Evolutionary conservation across 2,888 invertebrate species (phyloP).

Genomic region (Sphinx pinastri): DNA sequence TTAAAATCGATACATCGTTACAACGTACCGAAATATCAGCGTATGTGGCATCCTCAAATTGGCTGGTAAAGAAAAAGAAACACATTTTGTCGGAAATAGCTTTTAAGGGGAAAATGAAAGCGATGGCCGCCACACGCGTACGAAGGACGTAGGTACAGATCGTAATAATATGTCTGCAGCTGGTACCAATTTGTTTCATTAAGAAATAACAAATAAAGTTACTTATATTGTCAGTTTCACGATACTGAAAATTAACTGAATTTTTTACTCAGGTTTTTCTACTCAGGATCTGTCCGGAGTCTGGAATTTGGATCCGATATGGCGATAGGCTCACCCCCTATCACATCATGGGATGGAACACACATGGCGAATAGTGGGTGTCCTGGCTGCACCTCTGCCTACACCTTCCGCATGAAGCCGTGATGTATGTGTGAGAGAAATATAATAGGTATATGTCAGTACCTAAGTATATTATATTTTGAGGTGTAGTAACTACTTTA

Average conservation of each 20-base stretch:
- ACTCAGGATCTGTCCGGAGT: too few species aligned
- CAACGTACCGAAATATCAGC: constrained; percentile 6
- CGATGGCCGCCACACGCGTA: constrained; percentile 20
- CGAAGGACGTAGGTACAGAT: constrained; percentile 25
- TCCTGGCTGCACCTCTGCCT: too few species aligned
- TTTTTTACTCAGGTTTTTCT: too few species aligned
- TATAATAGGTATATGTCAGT: too few species aligned
- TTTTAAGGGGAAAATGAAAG: constrained; percentile 30
- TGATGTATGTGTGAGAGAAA: too few species aligned
- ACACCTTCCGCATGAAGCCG: too few species aligned
- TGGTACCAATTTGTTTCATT: constrained; percentile 6
- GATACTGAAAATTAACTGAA: neutral
- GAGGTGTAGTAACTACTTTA: too few species aligned
- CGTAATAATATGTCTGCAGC: neutral
- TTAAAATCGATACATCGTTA: neutral
- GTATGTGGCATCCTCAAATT: constrained; percentile 29
- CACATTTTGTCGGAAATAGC: constrained; percentile 34
- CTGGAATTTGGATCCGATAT: too few species aligned
- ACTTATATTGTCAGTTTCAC: neutral
- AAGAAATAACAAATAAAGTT: constrained; percentile 6
- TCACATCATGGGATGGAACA: too few species aligned
- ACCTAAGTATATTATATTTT: too few species aligned
- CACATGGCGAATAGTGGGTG: too few species aligned
- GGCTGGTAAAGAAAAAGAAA: constrained; percentile 31
- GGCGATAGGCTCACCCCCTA: too few species aligned